phyloP scores from a whole-genome alignment of 2,113 vertebrate species.

The Cygnus buccinator region DNA sequence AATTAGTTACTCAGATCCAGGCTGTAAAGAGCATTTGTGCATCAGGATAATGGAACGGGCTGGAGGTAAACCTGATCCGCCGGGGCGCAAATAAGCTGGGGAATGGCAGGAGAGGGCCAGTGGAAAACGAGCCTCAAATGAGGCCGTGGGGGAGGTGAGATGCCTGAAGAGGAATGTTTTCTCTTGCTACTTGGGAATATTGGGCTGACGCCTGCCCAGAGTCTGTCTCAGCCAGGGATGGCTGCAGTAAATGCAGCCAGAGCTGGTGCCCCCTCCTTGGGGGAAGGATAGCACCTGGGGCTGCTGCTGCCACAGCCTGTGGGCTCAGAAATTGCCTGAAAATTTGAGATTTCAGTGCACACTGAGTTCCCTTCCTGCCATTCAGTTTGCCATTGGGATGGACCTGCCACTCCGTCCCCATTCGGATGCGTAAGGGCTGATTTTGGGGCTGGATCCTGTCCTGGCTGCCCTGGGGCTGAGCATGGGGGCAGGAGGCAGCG shows the following conservation, averaged over 20 bases:
- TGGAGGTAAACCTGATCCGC: conserved; percentile 25
- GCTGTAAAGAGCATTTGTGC: conserved; percentile 19
- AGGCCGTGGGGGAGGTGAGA: conserved; percentile 24
- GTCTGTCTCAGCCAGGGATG: background rate
- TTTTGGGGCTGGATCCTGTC: background rate
- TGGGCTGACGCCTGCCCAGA: background rate
- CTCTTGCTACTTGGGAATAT: background rate
- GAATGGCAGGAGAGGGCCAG: conserved; percentile 38
- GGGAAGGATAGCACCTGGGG: background rate
- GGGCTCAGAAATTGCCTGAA: background rate
- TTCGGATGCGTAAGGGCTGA: background rate
- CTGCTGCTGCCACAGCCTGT: background rate
- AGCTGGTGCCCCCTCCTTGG: no score
- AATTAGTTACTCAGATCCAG: background rate
- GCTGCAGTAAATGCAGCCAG: no score
- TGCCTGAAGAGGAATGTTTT: background rate
- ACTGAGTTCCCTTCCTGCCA: background rate
- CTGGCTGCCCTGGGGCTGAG: background rate
- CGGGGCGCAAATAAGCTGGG: background rate
- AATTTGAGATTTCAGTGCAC: background rate
- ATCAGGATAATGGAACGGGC: background rate
- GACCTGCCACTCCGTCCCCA: no score
- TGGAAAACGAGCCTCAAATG: background rate
- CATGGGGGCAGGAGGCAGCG: background rate
- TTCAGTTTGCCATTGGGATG: background rate